phyloP scores from a whole-genome alignment of 2,113 vertebrate species.

The Xenopus borealis region DNA sequence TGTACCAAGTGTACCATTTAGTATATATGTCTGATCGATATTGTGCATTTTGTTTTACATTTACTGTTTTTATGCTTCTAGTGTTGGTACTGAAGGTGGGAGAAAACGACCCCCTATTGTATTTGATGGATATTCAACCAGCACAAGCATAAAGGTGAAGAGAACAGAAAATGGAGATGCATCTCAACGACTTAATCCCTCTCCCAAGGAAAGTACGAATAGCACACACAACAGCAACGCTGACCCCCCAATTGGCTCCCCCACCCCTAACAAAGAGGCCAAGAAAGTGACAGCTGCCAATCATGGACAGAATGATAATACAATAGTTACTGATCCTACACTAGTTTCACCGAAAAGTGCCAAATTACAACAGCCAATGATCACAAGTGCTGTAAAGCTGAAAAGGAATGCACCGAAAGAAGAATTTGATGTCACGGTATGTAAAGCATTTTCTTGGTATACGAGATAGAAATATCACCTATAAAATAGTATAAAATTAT shows the following conservation, averaged over 20 bases:
- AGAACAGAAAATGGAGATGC: slow-evolving; percentile 70
- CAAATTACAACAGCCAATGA: slow-evolving; percentile 56
- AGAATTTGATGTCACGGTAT: slow-evolving; percentile 63
- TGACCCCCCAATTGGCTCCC: slow-evolving; percentile 60
- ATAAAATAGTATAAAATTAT: too few species aligned
- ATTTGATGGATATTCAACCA: slow-evolving; percentile 83
- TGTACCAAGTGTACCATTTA: too few species aligned
- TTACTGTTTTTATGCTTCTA: slow-evolving; percentile 53
- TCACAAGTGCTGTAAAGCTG: slow-evolving; percentile 70
- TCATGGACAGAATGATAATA: slow-evolving; percentile 62
- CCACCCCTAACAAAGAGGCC: slow-evolving; percentile 56
- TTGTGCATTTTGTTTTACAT: too few species aligned
- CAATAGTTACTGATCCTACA: slow-evolving; percentile 57
- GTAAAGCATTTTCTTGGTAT: slow-evolving; percentile 39
- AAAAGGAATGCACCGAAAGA: slow-evolving; percentile 74
- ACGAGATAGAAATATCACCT: too few species aligned
- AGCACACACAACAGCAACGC: slow-evolving; percentile 67
- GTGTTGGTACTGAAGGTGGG: slow-evolving; percentile 61
- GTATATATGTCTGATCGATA: too few species aligned
- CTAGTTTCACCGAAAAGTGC: slow-evolving; percentile 38
- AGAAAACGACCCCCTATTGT: slow-evolving; percentile 87
- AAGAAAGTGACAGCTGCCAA: slow-evolving; percentile 54
- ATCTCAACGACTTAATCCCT: slow-evolving; percentile 73
- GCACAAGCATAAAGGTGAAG: slow-evolving; percentile 81
- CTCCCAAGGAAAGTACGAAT: slow-evolving; percentile 64